Percentiles rank a stretch among this genome's conserved stretches.
These are phyloP conservation scores for Dendrolimus houi DNA, from an alignment of 2,888 invertebrate species.

Conservation along the genomic window DNA sequence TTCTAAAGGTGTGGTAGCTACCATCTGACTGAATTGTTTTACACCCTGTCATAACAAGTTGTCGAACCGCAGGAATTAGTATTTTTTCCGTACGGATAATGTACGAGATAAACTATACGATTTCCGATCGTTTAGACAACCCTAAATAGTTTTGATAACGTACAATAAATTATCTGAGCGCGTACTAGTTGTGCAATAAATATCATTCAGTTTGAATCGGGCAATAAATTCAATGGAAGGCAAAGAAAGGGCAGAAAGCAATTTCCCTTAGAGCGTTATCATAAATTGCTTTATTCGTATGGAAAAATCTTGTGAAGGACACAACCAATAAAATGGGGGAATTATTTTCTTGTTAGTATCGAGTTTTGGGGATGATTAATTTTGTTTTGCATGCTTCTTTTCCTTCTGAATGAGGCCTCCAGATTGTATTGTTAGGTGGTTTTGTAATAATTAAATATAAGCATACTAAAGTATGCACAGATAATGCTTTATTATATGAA, in stretches of 20 bases:
- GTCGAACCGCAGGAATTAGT: too few species aligned
- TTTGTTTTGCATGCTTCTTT: neutral
- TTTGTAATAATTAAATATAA: too few species aligned
- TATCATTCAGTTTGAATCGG: constrained; percentile 55
- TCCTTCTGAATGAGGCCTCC: too few species aligned
- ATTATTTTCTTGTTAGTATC: constrained; percentile 26
- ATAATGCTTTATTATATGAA: too few species aligned
- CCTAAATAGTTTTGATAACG: constrained; percentile 4
- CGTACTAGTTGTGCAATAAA: constrained; percentile 42
- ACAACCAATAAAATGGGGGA: constrained; percentile 45
- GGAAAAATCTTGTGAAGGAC: constrained; percentile 64
- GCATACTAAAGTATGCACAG: too few species aligned
- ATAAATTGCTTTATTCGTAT: constrained; percentile 68
- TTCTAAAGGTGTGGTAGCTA: too few species aligned
- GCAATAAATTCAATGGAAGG: constrained; percentile 60
- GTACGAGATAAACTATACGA: too few species aligned
- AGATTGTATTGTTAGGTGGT: too few species aligned
- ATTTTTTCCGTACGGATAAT: too few species aligned
- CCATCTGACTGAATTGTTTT: too few species aligned
- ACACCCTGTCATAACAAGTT: too few species aligned
- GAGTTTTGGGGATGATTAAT: neutral
- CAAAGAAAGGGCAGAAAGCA: constrained; percentile 62
- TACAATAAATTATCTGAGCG: constrained; percentile 11
- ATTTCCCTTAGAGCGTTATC: constrained; percentile 61
- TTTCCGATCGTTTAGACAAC: neutral